Percentiles rank a stretch among this genome's conserved stretches.
Evolutionary conservation across 2,113 vertebrate genomes (phyloP).

Genomic region (Ascaphus truei): DNA sequence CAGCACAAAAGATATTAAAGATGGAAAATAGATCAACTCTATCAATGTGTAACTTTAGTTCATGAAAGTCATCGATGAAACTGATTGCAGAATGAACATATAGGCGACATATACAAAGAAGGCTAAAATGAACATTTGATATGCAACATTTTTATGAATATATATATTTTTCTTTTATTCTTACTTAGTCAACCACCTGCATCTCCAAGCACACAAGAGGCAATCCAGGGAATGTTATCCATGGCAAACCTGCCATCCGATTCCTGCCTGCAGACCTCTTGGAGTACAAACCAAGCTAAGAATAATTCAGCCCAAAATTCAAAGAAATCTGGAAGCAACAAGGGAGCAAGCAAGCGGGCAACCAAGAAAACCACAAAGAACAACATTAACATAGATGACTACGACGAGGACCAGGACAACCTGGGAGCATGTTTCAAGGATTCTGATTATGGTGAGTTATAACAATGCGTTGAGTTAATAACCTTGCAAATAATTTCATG

Average conservation of each 20-base stretch:
- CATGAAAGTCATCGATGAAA: no score
- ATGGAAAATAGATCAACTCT: no score
- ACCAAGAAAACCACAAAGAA: slow-evolving; percentile 86
- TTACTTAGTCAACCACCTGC: slow-evolving; percentile 89
- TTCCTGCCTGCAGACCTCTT: slow-evolving; percentile 80
- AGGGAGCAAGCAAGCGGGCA: slow-evolving; percentile 71
- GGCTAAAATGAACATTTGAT: no score
- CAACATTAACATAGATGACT: slow-evolving; percentile 80
- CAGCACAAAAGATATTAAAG: no score
- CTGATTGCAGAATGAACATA: no score
- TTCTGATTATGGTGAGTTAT: slow-evolving; percentile 87
- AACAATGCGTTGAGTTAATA: no score
- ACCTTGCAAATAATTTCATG: no score
- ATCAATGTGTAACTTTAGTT: no score
- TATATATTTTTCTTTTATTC: slow-evolving; percentile 37
- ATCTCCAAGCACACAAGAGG: slow-evolving; percentile 98
- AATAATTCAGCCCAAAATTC: slow-evolving; percentile 66
- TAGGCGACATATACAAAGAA: no score
- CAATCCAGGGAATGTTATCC: slow-evolving; percentile 98
- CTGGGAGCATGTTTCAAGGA: slow-evolving; percentile 96
- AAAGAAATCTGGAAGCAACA: slow-evolving; percentile 71
- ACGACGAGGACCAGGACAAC: slow-evolving; percentile 93
- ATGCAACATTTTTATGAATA: no score
- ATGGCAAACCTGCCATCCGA: slow-evolving; percentile 98
- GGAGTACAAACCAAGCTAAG: slow-evolving; percentile 82